These are phyloP conservation scores for Lasioglossum oenotherae DNA, from an alignment of 2,888 invertebrate species.

Conservation along the genomic window DNA sequence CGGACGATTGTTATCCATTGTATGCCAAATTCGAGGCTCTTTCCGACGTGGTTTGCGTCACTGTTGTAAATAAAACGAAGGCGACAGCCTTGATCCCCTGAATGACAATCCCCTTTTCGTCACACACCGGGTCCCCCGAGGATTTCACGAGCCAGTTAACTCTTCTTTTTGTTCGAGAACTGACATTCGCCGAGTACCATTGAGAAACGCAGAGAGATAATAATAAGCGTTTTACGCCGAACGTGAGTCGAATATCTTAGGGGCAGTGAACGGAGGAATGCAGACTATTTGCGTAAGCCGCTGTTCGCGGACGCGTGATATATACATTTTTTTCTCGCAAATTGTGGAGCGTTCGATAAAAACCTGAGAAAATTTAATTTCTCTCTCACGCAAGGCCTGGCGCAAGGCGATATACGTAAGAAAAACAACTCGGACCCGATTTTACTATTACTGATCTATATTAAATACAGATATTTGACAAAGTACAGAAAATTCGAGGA, in stretches of 20 bases:
- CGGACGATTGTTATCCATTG: constrained; percentile 27
- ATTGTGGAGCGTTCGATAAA: background rate
- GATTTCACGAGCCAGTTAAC: background rate
- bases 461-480: background rate
- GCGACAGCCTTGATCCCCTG: constrained; percentile 1
- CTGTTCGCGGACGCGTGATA: background rate
- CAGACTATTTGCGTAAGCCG: background rate
- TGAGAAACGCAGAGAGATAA: background rate
- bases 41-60: constrained; percentile 37
- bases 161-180: background rate
- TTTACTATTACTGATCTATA: no score
- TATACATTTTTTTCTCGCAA: background rate
- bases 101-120: constrained; percentile 24
- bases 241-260: background rate
- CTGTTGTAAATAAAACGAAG: constrained; percentile 39
- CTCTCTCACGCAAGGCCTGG: background rate
- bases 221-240: background rate
- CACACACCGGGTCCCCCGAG: background rate
- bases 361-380: background rate
- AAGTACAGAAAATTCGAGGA: background rate
- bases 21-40: constrained; percentile 46
- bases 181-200: background rate
- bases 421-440: no score
- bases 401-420: no score
- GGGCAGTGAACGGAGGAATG: background rate